Evolutionary conservation across 2,113 vertebrate genomes (phyloP), one percentile per base, ranked within the genome.

Genomic region (Scopus umbretta): DNA sequence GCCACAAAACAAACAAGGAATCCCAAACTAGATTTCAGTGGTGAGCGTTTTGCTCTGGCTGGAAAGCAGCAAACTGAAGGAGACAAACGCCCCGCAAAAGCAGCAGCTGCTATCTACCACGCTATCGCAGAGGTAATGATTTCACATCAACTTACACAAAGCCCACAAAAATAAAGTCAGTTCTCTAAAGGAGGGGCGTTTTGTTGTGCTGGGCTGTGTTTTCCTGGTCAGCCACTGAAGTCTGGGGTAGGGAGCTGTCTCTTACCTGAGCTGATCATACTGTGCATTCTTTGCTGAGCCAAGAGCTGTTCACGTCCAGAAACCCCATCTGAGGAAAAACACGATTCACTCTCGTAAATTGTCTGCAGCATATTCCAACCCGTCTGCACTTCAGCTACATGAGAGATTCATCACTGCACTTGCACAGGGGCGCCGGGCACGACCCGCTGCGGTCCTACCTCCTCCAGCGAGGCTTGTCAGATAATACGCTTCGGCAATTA

Each of bases 281-380:
- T 99, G 98, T 99, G 99, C 99, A 99, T 99, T 98, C 98, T 98
- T 96, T 98, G 98, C 97, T 98, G 98, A 98, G 97, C 97, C 98
- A 98, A 98, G 97, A 98, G 98, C 98, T 98, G 98, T 97, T 99
- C 98, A 88, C 98, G 98, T 98, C 98, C 99, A 96, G 98, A 98
- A 98, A 99, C 98, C 97, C 98, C 98, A 98, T 99, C 99, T 99
- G 99, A 98, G 97, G 98, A 99, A 99, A 99, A 99, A 99, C 98
- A 99, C 97, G 98, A 99, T 98, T 99, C 99, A 98, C 98, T 98
- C 98, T 99, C 99, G 97, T 99, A 99, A 99, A 99, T 99, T 97
- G 99, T 99, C 99, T 99, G 99, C 99, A 99, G 99, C 99, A 99
- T 99, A 98, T 98, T 99, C 99, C 99, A 98, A 97, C 98, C 98